Percentiles rank a stretch among this genome's conserved stretches.
phyloP scores from a whole-genome alignment of 2,113 vertebrate species.

The Heterotis niloticus region DNA sequence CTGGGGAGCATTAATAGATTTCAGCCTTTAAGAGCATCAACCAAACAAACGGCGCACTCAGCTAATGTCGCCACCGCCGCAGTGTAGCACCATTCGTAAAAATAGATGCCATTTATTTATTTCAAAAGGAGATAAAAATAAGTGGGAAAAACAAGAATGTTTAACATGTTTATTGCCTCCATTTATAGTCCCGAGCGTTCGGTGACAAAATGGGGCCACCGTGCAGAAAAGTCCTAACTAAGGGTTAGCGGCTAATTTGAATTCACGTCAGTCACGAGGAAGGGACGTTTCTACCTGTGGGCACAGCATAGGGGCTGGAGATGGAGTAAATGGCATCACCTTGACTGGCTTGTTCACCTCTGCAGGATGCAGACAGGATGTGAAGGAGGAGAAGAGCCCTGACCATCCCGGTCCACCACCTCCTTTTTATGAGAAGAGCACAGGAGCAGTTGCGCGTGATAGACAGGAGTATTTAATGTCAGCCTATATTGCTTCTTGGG shows the following conservation, averaged over 20 bases:
- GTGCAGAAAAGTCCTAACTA: too few relatives aligned
- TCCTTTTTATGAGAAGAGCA: not conserved
- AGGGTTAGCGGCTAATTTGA: too few relatives aligned
- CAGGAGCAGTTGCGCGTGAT: not conserved
- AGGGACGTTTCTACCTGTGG: too few relatives aligned
- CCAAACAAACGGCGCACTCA: not conserved
- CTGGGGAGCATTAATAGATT: constrained; percentile 18
- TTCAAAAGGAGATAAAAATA: not conserved
- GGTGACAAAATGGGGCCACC: not conserved
- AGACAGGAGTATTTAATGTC: not conserved
- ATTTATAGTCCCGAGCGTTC: not conserved
- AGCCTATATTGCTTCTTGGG: not conserved
- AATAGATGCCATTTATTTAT: not conserved
- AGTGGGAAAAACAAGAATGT: not conserved
- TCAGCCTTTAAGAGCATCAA: constrained; percentile 11
- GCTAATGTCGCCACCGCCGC: not conserved
- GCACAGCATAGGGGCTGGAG: too few relatives aligned
- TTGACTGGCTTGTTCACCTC: too few relatives aligned
- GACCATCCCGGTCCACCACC: too few relatives aligned
- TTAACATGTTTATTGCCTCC: not conserved
- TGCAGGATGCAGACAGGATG: not conserved
- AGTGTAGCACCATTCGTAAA: not conserved
- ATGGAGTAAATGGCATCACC: too few relatives aligned
- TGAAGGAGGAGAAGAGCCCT: not conserved
- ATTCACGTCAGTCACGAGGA: too few relatives aligned